Evolutionary conservation across 1,140 invertebrate genomes (phyloP), one percentile per base, ranked within the genome.

Genomic region (Diabrotica undecimpunctata): DNA sequence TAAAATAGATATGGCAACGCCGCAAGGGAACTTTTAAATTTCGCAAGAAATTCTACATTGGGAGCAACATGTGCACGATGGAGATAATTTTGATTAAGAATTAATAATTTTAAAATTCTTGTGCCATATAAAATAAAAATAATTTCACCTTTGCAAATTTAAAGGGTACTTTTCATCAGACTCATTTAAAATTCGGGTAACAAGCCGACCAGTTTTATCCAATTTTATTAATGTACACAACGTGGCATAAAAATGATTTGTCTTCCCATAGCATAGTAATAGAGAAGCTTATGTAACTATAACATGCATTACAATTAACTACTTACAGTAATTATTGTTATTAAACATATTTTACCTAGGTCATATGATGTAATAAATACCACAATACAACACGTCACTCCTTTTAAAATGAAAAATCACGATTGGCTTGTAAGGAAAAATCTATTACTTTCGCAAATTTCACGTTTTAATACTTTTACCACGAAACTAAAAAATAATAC

Each of bases 201-300:
- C 25, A 25, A 25, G 25, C 25, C 25, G 25, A 25, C 25, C 25
- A 25, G 25, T 25, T 25, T 25, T 25, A 25, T 25, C 4, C 25
- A 25, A 25, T 25, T 25, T 25, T n/a, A n/a, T 25, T 25, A 25
- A 25, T 25, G 25, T 25, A 25, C 25, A 25, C 65, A 62, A 64
- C 68, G 70, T 73, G 67, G 69, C 71, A 73, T 67, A 69, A 58
- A 66, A 55, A 62, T 54, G 13, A 38, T 54, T 0, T 25, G 25
- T 62, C 38, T 54, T 62, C 38, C 55, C 62, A 55, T 3, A 36
- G 11, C 11, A 25, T 46, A 46, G 8, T 6, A n/a, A 46, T 46
- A n/a, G 35, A 14, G 13, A 53, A 12, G 50, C 50, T 64, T 64
- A 64, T 64, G 46, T 64, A 58, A 64, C 39, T 50, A 13, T 14